These are phyloP conservation scores for Crotalus horridus DNA, from an alignment of 2,113 vertebrate genomes.

Conservation along the genomic window DNA sequence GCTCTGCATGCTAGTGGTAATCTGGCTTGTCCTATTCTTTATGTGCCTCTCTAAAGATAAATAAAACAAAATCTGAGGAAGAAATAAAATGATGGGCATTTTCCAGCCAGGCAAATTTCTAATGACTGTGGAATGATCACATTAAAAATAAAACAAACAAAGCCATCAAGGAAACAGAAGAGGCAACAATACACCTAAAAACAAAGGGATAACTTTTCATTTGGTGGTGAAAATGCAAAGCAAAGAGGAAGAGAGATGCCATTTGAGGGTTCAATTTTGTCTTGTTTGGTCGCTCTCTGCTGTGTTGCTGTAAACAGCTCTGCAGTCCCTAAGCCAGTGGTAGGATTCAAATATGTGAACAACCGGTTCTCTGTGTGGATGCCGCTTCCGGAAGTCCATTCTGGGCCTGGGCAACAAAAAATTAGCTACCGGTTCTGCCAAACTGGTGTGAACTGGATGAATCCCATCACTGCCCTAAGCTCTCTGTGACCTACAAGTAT, in stretches of 20 bases:
- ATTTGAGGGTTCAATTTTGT: constrained; percentile 52
- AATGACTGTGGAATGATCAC: constrained; percentile 66
- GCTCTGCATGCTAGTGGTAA: constrained; percentile 64
- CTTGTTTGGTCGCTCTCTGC: constrained; percentile 64
- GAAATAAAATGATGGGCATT: constrained; percentile 81
- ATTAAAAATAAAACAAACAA: constrained; percentile 31
- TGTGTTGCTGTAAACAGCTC: constrained; percentile 62
- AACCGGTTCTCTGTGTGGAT: too few species aligned
- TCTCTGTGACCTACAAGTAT: constrained; percentile 64
- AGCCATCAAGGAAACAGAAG: not conserved
- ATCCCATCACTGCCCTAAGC: constrained; percentile 33
- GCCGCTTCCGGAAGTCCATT: too few species aligned
- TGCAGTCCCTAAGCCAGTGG: constrained; percentile 49
- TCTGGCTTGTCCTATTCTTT: constrained; percentile 59
- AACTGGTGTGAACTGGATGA: too few species aligned
- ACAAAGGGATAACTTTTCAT: constrained; percentile 48
- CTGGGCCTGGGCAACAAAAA: too few species aligned
- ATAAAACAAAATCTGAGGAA: constrained; percentile 88
- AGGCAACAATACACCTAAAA: constrained; percentile 47
- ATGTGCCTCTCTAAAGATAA: constrained; percentile 81
- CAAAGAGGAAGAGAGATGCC: constrained; percentile 45
- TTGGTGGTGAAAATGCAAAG: constrained; percentile 15
- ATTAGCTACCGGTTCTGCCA: too few species aligned
- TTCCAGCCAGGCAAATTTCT: constrained; percentile 65
- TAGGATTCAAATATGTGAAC: too few species aligned